Evolutionary conservation across 2,113 vertebrate genomes (phyloP), one percentile per base, ranked within the genome.

Genomic region (Acrocephalus kingi): DNA sequence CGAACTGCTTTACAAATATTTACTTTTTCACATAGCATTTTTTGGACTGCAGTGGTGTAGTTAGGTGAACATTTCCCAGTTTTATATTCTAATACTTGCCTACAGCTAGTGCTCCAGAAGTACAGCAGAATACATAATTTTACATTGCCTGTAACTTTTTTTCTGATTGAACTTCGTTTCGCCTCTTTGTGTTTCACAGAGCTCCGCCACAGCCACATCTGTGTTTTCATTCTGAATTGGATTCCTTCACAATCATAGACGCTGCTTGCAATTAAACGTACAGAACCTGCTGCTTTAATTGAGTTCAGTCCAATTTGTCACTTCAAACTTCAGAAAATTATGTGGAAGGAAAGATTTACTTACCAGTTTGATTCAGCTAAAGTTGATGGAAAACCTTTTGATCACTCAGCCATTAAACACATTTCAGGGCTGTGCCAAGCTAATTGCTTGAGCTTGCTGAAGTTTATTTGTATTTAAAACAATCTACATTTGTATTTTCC

Each of bases 221-320:
- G 83, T 97, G 93, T 92, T 97, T 96, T 93, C 86, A 71, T 90
- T 95, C 88, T 91, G 92, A 92, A 82, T 84, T 93, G 81, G 64
- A 94, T 90, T 76, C 84, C 63, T 97, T 92, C 93, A 92, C 78
- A 96, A 96, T 93, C 94, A 61, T 74, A 94, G 89, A 86, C 96
- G 90, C 68, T 87, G 73, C 84, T 91, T 96, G 93, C 96, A 98
- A 97, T 97, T 98, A 97, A 97, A 96, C 4, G 58, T 90, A 90
- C 86, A 96, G 92, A 96, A 96, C 96, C 90, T 83, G 94, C 96
- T 96, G 92, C 96, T 85, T 81, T 98, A 97, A 98, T 97, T 97
- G 96, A 97, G 96, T 97, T 98, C 95, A 91, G 96, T 97, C 95
- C 96, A 97, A 96, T 98, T 97, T 97, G 96, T 98, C 97, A 97